Conservation (phyloP, 1,140 invertebrate genomes). For the Drosophila dunni region DNA sequence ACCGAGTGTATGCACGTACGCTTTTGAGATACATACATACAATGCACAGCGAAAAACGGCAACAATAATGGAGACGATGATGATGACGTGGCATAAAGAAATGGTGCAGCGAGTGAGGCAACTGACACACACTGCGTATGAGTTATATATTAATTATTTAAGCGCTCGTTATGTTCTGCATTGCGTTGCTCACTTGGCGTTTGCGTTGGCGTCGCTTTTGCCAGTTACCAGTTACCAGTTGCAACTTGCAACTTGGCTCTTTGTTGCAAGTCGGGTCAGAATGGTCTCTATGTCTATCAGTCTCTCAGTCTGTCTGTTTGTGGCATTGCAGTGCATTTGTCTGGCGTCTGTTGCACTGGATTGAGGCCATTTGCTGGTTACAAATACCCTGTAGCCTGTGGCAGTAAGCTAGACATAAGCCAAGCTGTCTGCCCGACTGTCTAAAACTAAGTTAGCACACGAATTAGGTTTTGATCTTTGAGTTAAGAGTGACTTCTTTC, state of each 20-base stretch:
- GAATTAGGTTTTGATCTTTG: not conserved
- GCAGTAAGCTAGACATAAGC: not conserved
- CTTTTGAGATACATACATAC: slow-evolving; percentile 63
- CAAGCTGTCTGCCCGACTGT: not conserved
- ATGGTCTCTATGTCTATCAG: slow-evolving; percentile 32
- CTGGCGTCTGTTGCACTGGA: slow-evolving; percentile 56
- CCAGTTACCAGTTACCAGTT: not conserved
- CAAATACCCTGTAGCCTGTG: slow-evolving; percentile 37
- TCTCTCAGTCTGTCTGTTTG: slow-evolving; percentile 63
- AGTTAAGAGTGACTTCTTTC: not conserved
- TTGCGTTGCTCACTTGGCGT: slow-evolving; percentile 65
- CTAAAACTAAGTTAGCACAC: not conserved
- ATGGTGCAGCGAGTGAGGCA: not conserved
- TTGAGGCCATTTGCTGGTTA: slow-evolving; percentile 60
- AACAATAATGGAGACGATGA: not conserved
- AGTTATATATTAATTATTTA: slow-evolving; percentile 83
- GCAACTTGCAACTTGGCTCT: slow-evolving; percentile 9
- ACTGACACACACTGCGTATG: slow-evolving; percentile 42
- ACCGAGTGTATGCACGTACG: slow-evolving; percentile 66
- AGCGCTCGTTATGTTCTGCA: slow-evolving; percentile 72
- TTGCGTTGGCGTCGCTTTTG: slow-evolving; percentile 10
- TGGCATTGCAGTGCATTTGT: slow-evolving; percentile 79
- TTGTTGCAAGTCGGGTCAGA: slow-evolving; percentile 29
- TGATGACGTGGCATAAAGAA: slow-evolving; percentile 11
- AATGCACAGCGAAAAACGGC: not conserved